Conservation (phyloP, 1,140 invertebrate species). For the Drosophila littoralis region DNA sequence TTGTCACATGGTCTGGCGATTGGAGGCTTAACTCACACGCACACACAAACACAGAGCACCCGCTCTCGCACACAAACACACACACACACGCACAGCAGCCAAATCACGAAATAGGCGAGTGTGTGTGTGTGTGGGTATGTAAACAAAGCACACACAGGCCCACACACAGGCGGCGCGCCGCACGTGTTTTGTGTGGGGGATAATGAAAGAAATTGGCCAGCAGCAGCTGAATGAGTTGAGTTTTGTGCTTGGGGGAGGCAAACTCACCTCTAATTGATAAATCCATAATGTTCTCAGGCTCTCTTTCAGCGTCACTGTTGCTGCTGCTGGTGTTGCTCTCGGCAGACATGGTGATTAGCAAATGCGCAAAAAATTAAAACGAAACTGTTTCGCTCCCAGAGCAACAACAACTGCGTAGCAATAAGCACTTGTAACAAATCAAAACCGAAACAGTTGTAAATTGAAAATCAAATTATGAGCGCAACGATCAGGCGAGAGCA, state of each 20-base stretch:
- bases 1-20: constrained; percentile 65
- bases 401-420: constrained; percentile 46
- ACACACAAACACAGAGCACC: constrained; percentile 21
- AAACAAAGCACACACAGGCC: constrained; percentile 62
- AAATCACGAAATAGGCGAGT: constrained; percentile 5
- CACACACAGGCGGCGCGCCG: constrained; percentile 33
- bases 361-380: constrained; percentile 45
- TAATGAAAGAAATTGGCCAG: constrained; percentile 25
- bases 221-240: constrained; percentile 46
- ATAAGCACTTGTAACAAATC: constrained; percentile 45
- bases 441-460: constrained; percentile 45
- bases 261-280: constrained; percentile 74
- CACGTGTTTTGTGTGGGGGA: constrained; percentile 56
- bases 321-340: constrained; percentile 23
- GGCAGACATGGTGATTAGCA: constrained; percentile 49
- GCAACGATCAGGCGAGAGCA: constrained; percentile 28
- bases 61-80: constrained; percentile 19
- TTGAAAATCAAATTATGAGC: constrained; percentile 70
- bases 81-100: constrained; percentile 24
- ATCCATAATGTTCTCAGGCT: constrained; percentile 70
- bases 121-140: constrained; percentile 49
- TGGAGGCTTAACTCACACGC: constrained; percentile 46
- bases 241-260: constrained; percentile 3
- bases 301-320: constrained; percentile 9
- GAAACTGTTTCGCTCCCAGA: constrained; percentile 41